Evolutionary conservation across 2,113 vertebrate species (phyloP).

Genomic region (Montifringilla adamsi): DNA sequence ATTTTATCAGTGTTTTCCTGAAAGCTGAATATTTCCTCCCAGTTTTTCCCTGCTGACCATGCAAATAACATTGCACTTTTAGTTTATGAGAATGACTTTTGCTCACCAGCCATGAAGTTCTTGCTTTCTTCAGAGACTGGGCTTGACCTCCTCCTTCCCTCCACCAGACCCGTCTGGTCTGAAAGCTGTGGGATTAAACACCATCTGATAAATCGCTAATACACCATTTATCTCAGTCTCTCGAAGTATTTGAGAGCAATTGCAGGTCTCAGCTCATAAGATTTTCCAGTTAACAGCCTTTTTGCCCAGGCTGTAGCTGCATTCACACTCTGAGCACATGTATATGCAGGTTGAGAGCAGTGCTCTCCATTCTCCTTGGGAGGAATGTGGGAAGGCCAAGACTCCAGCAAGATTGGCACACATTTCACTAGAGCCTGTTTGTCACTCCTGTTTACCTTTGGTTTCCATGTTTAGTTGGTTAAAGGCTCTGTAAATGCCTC

Average conservation of each 20-base stretch:
- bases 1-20: background rate
- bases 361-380: background rate
- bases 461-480: background rate
- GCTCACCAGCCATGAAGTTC: background rate
- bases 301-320: background rate
- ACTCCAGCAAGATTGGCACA: background rate
- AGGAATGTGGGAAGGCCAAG: background rate
- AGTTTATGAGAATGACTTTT: background rate
- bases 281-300: background rate
- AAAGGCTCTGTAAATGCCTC: background rate
- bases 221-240: background rate
- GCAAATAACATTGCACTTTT: background rate
- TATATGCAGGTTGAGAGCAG: background rate
- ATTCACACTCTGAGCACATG: background rate
- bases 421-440: background rate
- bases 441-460: background rate
- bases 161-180: background rate
- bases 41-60: background rate
- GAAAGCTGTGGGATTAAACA: background rate
- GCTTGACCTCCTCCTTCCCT: background rate
- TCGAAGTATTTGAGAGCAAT: background rate
- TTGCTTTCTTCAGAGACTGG: background rate
- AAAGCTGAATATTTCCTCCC: background rate
- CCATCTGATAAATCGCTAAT: background rate
- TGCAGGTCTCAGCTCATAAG: background rate